Conservation (phyloP, 2,888 invertebrate species). For the Acrobasis suavella region DNA sequence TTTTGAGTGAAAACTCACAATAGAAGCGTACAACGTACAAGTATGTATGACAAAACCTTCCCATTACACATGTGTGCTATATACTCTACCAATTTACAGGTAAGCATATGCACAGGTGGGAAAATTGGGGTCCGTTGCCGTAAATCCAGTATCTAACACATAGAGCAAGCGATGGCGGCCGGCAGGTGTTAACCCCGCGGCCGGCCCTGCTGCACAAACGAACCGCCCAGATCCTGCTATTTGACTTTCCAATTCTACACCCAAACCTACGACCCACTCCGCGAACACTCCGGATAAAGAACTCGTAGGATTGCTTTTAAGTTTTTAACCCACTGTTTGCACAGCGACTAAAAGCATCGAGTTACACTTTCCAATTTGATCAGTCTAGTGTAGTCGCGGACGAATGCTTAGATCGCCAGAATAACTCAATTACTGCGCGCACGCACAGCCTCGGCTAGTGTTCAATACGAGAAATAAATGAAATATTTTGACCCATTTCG, state of each 20-base stretch:
- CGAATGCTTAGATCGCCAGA: slow-evolving; percentile 41
- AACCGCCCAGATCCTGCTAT: slow-evolving; percentile 74
- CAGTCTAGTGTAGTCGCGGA: slow-evolving; percentile 31
- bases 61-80: slow-evolving; percentile 35
- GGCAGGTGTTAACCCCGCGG: slow-evolving; percentile 73
- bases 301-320: slow-evolving; percentile 51
- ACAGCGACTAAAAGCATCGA: slow-evolving; percentile 63
- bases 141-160: slow-evolving; percentile 56
- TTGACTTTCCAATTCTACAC: slow-evolving; percentile 62
- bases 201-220: slow-evolving; percentile 63
- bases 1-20: not conserved
- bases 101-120: slow-evolving; percentile 54
- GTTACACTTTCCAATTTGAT: slow-evolving; percentile 56
- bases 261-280: slow-evolving; percentile 48
- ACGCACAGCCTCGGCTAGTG: slow-evolving; percentile 52
- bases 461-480: slow-evolving; percentile 74
- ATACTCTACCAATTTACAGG: slow-evolving; percentile 51
- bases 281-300: slow-evolving; percentile 52
- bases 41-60: not conserved
- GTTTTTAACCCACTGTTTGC: slow-evolving; percentile 54
- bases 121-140: slow-evolving; percentile 47
- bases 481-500: slow-evolving; percentile 76
- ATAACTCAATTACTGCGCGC: slow-evolving; percentile 70
- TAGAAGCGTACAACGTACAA: not conserved
- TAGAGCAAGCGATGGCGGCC: slow-evolving; percentile 63